Evolutionary conservation across 2,113 vertebrate species (phyloP).

Genomic region (Gallinago undulata): DNA sequence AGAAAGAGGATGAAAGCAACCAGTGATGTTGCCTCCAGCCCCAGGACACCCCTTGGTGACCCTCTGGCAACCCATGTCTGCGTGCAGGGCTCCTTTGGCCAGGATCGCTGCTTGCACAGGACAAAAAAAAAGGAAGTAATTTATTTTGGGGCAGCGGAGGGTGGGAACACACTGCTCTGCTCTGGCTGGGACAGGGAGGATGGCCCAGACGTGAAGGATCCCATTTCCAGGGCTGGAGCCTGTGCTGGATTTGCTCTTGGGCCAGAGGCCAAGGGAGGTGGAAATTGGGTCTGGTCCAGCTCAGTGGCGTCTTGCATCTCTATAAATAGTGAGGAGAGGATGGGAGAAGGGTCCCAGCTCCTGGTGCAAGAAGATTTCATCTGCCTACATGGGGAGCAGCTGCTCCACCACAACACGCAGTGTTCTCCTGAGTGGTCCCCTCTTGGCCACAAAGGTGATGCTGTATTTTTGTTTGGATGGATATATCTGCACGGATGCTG

Average conservation of each 20-base stretch:
- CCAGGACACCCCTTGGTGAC: no score
- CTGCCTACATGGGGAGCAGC: neutral
- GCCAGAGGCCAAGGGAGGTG: neutral
- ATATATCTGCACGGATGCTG: neutral
- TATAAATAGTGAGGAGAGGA: neutral
- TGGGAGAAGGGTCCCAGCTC: neutral
- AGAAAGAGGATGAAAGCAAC: fast-evolving
- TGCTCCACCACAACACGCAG: fast-evolving
- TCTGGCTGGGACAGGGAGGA: fast-evolving
- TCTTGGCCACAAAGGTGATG: fast-evolving
- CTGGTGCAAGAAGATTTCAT: fast-evolving
- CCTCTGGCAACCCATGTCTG: fast-evolving
- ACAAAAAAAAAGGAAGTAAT: fast-evolving
- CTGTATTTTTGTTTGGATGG: neutral
- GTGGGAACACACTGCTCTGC: neutral
- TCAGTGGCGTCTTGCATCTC: fast-evolving
- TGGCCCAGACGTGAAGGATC: neutral
- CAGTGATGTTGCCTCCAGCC: neutral
- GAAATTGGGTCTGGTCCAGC: neutral
- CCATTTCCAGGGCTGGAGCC: neutral
- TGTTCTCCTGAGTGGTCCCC: fast-evolving
- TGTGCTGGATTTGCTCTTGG: neutral
- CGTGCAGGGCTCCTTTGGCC: fast-evolving
- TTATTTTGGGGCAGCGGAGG: neutral
- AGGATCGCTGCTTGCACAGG: neutral